A percentile compares a stretch with the other conserved stretches of the same genome.
phyloP scores from a whole-genome alignment of 2,888 invertebrate genomes.

The Serripes groenlandicus region DNA sequence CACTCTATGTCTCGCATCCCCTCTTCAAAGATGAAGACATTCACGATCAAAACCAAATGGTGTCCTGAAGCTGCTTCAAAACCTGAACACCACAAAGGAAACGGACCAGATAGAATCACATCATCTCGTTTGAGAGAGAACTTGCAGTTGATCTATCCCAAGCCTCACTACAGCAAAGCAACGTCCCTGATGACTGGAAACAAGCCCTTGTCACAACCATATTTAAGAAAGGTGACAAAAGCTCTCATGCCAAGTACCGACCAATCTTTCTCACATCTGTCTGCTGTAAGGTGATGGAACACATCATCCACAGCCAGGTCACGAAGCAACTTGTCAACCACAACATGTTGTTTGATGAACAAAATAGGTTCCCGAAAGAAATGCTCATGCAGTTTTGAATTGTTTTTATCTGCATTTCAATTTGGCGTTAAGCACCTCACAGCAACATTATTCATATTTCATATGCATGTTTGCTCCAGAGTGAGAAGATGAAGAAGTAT shows the following conservation, averaged over 20 bases:
- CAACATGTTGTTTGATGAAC: not conserved
- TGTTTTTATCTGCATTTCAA: no score
- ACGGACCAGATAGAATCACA: not conserved
- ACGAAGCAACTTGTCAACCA: not conserved
- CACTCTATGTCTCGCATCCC: not conserved
- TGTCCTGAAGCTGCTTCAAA: not conserved
- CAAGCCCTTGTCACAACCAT: not conserved
- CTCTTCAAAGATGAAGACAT: not conserved
- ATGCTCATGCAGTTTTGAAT: no score
- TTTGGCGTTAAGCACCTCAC: no score
- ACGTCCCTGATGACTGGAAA: not conserved
- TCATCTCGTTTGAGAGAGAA: not conserved
- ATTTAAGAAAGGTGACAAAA: not conserved
- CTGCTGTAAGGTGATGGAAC: not conserved
- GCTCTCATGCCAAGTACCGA: not conserved
- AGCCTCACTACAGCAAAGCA: not conserved
- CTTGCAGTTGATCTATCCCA: not conserved
- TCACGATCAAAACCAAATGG: not conserved
- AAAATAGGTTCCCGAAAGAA: not conserved
- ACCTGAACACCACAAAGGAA: not conserved
- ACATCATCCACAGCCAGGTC: conserved; percentile 2
- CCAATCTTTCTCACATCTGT: not conserved
- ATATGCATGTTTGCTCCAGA: no score
- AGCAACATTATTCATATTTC: no score
- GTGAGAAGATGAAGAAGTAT: no score